Evolutionary conservation across 2,113 vertebrate species (phyloP).

Genomic region (Tamias sibiricus): DNA sequence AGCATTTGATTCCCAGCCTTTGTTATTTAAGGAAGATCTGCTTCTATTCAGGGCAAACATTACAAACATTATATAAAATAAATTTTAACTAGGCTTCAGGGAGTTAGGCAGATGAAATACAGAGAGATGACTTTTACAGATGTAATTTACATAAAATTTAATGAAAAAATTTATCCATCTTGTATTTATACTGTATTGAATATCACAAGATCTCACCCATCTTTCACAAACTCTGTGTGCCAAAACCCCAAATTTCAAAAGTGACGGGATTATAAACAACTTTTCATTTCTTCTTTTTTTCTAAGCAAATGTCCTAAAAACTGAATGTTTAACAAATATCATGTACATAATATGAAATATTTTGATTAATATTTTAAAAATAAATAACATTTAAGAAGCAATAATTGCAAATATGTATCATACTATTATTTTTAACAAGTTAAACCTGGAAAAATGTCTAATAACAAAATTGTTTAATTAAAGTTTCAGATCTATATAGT

Average conservation of each 20-base stretch:
- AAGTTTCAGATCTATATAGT: neutral
- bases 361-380: slow-evolving; percentile 30
- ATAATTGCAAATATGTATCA: neutral
- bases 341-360: neutral
- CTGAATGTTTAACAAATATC: neutral
- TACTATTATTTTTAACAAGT: neutral
- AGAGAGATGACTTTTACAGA: slow-evolving; percentile 29
- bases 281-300: neutral
- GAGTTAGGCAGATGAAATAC: slow-evolving; percentile 46
- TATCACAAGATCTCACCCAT: neutral
- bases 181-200: neutral
- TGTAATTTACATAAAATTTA: slow-evolving; percentile 54
- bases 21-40: neutral
- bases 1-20: neutral
- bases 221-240: neutral
- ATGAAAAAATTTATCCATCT: slow-evolving; percentile 23
- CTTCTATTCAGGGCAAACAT: neutral
- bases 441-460: slow-evolving; percentile 1
- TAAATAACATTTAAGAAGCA: neutral
- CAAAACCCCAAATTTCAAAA: neutral
- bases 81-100: slow-evolving; percentile 20
- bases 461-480: neutral
- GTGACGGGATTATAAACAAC: neutral
- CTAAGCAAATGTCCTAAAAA: neutral
- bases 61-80: slow-evolving; percentile 49